Conservation (phyloP, 2,797 vertebrate genomes). For the Acanthopagrus latus region DNA sequence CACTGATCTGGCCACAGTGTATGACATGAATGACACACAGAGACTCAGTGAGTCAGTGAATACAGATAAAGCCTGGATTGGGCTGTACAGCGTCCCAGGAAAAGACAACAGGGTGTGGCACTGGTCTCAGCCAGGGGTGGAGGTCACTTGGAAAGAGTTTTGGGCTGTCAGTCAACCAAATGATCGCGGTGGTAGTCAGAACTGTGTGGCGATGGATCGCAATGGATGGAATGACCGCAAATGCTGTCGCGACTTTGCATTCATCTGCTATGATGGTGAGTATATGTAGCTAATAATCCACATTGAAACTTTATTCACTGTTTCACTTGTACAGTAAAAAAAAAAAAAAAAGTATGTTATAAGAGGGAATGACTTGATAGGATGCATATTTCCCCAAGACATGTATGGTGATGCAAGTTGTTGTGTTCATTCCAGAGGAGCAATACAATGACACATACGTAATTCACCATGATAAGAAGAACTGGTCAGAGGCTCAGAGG, state of each 20-base stretch:
- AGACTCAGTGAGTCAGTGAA: fast-evolving
- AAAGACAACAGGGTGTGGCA: neutral
- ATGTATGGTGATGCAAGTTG: neutral
- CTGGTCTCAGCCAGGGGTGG: conserved; percentile 49
- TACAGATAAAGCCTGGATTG: conserved; percentile 48
- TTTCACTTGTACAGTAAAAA: too few species aligned
- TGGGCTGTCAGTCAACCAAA: fast-evolving
- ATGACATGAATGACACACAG: neutral
- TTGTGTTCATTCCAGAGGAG: conserved; percentile 1
- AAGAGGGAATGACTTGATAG: neutral
- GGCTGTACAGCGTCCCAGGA: neutral
- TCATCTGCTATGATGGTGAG: conserved; percentile 31
- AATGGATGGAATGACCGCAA: fast-evolving
- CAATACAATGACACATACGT: fast-evolving
- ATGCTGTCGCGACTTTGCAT: fast-evolving
- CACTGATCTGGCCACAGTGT: conserved; percentile 57
- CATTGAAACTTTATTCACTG: too few species aligned
- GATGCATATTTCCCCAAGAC: neutral
- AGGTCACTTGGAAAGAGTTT: neutral
- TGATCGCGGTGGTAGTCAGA: fast-evolving
- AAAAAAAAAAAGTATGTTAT: neutral
- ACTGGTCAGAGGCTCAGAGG: neutral
- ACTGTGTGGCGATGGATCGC: neutral
- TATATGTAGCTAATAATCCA: neutral
- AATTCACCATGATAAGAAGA: fast-evolving